Percentiles rank a stretch among this genome's conserved stretches.
These are phyloP conservation scores for Danio aesculapii DNA, from an alignment of 2,797 vertebrate genomes.

Conservation along the genomic window DNA sequence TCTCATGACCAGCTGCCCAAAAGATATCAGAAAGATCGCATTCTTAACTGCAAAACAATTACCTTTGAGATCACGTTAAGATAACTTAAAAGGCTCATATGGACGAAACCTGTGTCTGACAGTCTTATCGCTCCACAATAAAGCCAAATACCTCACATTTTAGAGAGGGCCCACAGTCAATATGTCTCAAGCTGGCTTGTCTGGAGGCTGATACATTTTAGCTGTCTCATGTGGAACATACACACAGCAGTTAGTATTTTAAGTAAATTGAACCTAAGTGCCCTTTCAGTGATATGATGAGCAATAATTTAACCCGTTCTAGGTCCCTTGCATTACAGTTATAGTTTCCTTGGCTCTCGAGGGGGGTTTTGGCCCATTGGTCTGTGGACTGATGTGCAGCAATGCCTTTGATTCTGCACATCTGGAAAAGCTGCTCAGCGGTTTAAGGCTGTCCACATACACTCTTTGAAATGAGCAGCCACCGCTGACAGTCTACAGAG, in stretches of 20 bases:
- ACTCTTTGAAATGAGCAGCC: constrained; percentile 55
- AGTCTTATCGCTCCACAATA: constrained; percentile 14
- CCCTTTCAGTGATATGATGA: constrained; percentile 50
- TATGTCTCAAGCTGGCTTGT: constrained; percentile 14
- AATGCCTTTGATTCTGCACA: constrained; percentile 59
- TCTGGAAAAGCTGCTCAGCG: constrained; percentile 61
- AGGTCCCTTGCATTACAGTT: constrained; percentile 42
- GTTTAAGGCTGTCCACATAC: constrained; percentile 57
- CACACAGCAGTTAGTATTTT: constrained; percentile 26
- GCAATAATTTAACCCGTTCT: constrained; percentile 52
- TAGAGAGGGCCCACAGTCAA: background rate
- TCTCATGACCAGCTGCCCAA: background rate
- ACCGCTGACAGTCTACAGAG: constrained; percentile 61
- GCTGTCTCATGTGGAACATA: constrained; percentile 24
- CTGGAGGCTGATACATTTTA: constrained; percentile 42
- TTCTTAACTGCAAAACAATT: constrained; percentile 11
- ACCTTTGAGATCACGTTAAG: constrained; percentile 25
- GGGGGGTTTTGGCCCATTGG: constrained; percentile 45
- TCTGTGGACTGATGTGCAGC: constrained; percentile 40
- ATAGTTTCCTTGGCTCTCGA: constrained; percentile 36
- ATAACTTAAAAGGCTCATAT: constrained; percentile 37
- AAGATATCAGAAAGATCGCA: constrained; percentile 1
- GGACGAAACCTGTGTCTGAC: constrained; percentile 25
- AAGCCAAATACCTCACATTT: constrained; percentile 21
- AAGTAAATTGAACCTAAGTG: constrained; percentile 51